Percentiles rank a stretch among this genome's conserved stretches.
phyloP scores from a whole-genome alignment of 2,113 vertebrate species.

The Anoplopoma fimbria region DNA sequence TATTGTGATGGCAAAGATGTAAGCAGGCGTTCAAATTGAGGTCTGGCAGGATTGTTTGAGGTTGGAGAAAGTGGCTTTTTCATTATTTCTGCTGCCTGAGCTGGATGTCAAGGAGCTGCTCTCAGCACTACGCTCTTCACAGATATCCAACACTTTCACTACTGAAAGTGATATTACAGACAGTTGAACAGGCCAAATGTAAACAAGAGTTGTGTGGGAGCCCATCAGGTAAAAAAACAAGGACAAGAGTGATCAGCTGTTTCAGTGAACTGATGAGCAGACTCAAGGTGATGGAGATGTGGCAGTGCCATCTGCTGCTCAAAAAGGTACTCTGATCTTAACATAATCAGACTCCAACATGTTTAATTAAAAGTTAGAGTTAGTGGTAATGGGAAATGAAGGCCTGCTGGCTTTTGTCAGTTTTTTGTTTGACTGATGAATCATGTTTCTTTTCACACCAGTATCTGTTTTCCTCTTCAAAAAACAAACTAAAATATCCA shows the following conservation, averaged over 20 bases:
- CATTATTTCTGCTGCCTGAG: constrained; percentile 58
- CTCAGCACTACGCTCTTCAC: constrained; percentile 41
- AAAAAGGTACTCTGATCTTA: constrained; percentile 18
- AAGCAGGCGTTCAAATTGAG: constrained; percentile 74
- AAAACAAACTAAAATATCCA: neutral
- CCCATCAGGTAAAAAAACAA: neutral
- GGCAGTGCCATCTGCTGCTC: constrained; percentile 76
- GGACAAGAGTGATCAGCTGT: constrained; percentile 14
- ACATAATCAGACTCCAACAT: neutral
- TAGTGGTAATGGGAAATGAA: neutral
- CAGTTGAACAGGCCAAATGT: neutral
- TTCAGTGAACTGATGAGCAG: constrained; percentile 18
- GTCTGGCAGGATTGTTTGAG: constrained; percentile 66
- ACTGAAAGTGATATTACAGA: constrained; percentile 31
- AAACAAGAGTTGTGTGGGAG: neutral
- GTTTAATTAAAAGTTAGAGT: neutral
- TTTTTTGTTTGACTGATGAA: neutral
- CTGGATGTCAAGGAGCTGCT: constrained; percentile 43
- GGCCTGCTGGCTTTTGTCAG: neutral
- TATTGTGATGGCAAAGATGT: constrained; percentile 64
- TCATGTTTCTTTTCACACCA: neutral
- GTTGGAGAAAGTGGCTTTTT: constrained; percentile 67
- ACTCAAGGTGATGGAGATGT: too few species aligned
- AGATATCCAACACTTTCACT: constrained; percentile 31
- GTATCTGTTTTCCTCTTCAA: neutral